Evolutionary conservation across 2,888 invertebrate species (phyloP).

Genomic region (Aproaerema taeniolella): DNA sequence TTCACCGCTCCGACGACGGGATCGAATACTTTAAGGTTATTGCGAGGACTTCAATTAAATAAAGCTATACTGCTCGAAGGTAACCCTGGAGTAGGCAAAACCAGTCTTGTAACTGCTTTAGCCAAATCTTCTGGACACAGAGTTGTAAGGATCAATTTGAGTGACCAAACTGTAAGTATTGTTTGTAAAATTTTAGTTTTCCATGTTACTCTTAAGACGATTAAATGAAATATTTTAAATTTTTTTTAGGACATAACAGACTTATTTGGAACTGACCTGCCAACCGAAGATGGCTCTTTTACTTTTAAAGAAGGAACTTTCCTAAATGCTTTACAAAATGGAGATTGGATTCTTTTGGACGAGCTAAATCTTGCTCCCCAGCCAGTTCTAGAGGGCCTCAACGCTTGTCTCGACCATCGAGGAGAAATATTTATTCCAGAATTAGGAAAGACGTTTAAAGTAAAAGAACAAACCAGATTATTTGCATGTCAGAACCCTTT

Average conservation of each 20-base stretch:
- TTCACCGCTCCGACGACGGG: constrained; percentile 88
- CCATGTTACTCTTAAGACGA: not conserved
- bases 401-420: constrained; percentile 98
- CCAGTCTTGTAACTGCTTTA: constrained; percentile 93
- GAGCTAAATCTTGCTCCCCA: constrained; percentile 99
- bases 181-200: not conserved
- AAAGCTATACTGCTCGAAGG: constrained; percentile 97
- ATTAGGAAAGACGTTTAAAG: constrained; percentile 89
- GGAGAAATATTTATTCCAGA: constrained; percentile 98
- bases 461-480: constrained; percentile 87
- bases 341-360: constrained; percentile 97
- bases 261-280: constrained; percentile 98
- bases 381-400: constrained; percentile 98
- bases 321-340: constrained; percentile 92
- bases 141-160: constrained; percentile 95
- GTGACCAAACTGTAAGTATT: constrained; percentile 94
- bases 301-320: constrained; percentile 98
- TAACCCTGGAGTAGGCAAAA: constrained; percentile 99
- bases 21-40: constrained; percentile 87
- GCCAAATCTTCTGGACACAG: constrained; percentile 90
- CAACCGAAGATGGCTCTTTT: constrained; percentile 96
- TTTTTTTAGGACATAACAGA: constrained; percentile 91
- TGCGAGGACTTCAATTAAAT: constrained; percentile 92
- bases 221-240: not conserved
- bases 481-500: constrained; percentile 99